Base-by-base conservation (phyloP, 1,140 invertebrate genomes). In the Solenopsis invicta region DNA sequence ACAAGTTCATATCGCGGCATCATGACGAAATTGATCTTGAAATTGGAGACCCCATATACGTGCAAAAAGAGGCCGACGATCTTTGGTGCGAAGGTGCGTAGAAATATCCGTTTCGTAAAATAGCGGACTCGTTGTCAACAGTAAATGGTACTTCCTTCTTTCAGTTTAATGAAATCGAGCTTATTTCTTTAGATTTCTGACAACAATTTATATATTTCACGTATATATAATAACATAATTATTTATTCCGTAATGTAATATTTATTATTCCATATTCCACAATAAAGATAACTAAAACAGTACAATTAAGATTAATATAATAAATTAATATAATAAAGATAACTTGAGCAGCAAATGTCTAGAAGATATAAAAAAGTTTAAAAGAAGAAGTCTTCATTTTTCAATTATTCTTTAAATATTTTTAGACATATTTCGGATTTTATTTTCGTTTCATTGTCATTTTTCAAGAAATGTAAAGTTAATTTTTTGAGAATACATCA, bases 1-100 rank as follows among this genome's bases (percentile, higher is more conserved):
- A 99, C 94, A 99, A 99, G 94, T 99, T 99, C 93, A 97, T 99
- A 88, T 98, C 99, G 0, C 96, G 99, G 75, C 99, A 99, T 95
- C 97, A 97, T 52, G 99, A 99, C 94, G 99, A 99, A 96, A 97
- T 99, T 72, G 98, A 99, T 94, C 96, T 99, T 13, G 99, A 99
- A 96, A 99, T 99, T 72, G 99, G 99, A 6, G 99, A 99, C 95
- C 98, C 99, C 6, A 97, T 99, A 89, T 99, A 99, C 93, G 98
- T 99, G 86, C 98, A 99, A 92, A 98, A 98, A 94, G 98, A 99
- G 94, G 98, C 97, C 16, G 99, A 99, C 90, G 99, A 99, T 95
- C 96, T 99, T 66, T 99, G 99, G 99, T 99, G 98, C 95, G 98
- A 99, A 97, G 99, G 97, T 96, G 24, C 59, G 87, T 64, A 52